Evolutionary conservation across 1,140 invertebrate genomes (phyloP), one percentile per base, ranked within the genome.

Genomic region (Triops cancriformis): DNA sequence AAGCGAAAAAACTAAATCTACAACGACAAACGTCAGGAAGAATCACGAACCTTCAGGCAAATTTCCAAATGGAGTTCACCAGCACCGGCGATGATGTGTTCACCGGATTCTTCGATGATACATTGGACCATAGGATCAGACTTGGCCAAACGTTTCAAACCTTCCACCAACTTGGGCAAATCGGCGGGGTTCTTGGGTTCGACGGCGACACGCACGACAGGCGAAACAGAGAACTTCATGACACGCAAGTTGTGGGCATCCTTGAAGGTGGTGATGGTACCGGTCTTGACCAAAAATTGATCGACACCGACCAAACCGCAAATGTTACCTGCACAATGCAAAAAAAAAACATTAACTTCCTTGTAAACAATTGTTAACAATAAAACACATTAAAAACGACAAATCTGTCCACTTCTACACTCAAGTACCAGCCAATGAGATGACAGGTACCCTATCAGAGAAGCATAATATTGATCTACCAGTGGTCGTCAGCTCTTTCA

Each of bases 71-170:
- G 98, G 79, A 99, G 88, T 87, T 99, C 98, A 84, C 98, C 98
- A 83, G 98, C 98, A 83, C 98, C 98, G 82, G 98, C 98, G 84
- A 99, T 96, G 85, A 99, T 99, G 87, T 99, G 97, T 84, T 99
- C 98, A 79, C 98, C 98, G 83, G 97, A 99, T 87, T 99, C 98
- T 88, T 99, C 98, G 87, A 96, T 98, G 86, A 98, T 96, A 89
- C 96, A 98, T 88, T 99, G 92, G 74, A 99, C 98, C 98, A 99
- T 99, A 91, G 98, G 98, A 91, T 99, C 98, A 73, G 98, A 99
- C 86, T 99, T 99, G 82, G 97, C 96, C 83, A 99, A 87, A 89
- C 97, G 95, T 87, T 99, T 98, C 74, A 98, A 88, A 85, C 96
- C 85, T 88, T 31, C 26, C 81, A 99, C 97, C 80, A 99, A 88